Percentiles rank a stretch among this genome's conserved stretches.
Evolutionary conservation across 2,113 vertebrate genomes (phyloP).

Genomic region (Trachemys scripta): DNA sequence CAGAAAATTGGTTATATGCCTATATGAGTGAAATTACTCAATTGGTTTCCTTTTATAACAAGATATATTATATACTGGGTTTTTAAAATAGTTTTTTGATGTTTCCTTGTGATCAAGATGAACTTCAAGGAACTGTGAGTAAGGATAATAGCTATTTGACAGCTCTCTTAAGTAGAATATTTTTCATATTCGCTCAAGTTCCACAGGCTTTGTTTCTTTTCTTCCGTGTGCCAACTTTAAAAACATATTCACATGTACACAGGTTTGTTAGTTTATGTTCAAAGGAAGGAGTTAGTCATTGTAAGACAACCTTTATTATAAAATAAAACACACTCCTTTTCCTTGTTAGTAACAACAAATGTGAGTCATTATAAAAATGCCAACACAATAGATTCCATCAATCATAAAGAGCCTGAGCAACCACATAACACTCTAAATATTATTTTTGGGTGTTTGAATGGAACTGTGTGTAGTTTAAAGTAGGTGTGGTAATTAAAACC

Average conservation of each 20-base stretch:
- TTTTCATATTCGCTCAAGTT: constrained; percentile 57
- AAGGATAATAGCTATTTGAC: constrained; percentile 52
- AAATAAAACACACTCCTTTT: constrained; percentile 79
- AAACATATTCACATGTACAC: constrained; percentile 48
- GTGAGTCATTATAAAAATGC: constrained; percentile 74
- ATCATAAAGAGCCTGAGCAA: constrained; percentile 88
- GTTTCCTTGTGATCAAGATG: constrained; percentile 69
- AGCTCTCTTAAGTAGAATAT: constrained; percentile 33
- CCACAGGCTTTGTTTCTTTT: constrained; percentile 16
- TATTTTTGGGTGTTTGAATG: constrained; percentile 90
- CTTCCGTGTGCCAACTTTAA: constrained; percentile 7
- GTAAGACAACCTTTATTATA: constrained; percentile 75
- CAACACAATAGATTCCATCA: constrained; percentile 85
- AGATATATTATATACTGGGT: constrained; percentile 56
- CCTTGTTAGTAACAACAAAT: constrained; percentile 78
- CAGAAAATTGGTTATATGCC: constrained; percentile 75
- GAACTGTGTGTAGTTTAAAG: constrained; percentile 83
- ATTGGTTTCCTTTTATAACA: constrained; percentile 60
- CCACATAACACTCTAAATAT: constrained; percentile 87
- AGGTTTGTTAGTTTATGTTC: constrained; percentile 75
- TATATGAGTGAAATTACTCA: constrained; percentile 71
- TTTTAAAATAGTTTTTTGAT: constrained; percentile 60
- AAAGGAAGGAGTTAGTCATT: constrained; percentile 76
- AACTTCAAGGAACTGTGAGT: constrained; percentile 58
- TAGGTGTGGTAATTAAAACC: constrained; percentile 88